Evolutionary conservation across 2,888 invertebrate species (phyloP), one percentile per base, ranked within the genome.

Genomic region (Diarsia dahlii): DNA sequence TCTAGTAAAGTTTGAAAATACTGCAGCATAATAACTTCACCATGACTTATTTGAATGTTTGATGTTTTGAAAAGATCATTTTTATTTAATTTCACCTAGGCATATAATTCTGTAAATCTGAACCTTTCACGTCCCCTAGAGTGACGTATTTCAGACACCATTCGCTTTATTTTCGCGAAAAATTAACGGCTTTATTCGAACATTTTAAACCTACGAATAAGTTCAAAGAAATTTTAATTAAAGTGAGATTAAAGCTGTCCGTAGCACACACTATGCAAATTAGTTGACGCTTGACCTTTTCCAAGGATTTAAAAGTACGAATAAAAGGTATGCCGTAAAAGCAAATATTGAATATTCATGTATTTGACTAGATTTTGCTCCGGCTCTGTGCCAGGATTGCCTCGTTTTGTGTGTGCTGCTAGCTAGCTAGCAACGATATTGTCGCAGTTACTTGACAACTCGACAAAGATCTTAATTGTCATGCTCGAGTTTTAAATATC

Each of bases 261-360:
- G 66, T 72, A 58, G 74, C 84, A 87, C 84, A 87, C 88, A 80
- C 82, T 84, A 86, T 86, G 85, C 74, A 81, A 86, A 86, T 86
- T 67, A 81, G 74, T 54, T 75, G 71, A 81, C 81, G 76, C 70
- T 84, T 78, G 77, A 85, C 85, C 80, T 85, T 84, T 84, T 72
- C 45, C 65, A 76, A 78, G 74, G 80, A 78, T 82, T 82, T 73
- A 73, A 79, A 74, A 79, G 76, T 66, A 82, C 74, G 78, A 87
- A 84, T 77, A 77, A 79, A 87, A 85, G 64, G 76, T 78, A 81
- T 68, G 56, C 71, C 64, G 75, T 82, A 74, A 79, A 85, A 82
- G 83, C 75, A 75, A 84, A 82, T 85, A 85, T 84, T 84, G 69
- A 76, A 86, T 85, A 85, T 85, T 85, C 84, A 83, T 85, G 73